A percentile compares a stretch with the other conserved stretches of the same genome.
Conservation (phyloP, 2,113 vertebrate genomes). For the Protobothrops mucrosquamatus region DNA sequence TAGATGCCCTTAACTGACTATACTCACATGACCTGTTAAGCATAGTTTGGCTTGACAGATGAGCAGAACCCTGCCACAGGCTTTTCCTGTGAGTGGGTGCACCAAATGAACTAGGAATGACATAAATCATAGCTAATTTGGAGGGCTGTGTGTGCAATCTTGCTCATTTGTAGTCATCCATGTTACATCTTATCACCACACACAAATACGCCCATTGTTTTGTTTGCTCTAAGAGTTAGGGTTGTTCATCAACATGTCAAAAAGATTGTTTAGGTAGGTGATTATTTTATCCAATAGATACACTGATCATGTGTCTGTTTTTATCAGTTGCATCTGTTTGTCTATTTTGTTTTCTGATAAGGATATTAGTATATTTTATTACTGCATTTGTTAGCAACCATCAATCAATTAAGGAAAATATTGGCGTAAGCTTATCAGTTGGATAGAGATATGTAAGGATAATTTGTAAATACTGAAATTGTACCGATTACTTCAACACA, state of each 20-base stretch:
- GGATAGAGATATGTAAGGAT: not conserved
- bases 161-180: not conserved
- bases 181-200: not conserved
- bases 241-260: not conserved
- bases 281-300: not conserved
- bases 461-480: not conserved
- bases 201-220: not conserved
- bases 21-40: not conserved
- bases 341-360: not conserved
- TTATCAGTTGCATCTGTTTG: not conserved
- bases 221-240: not conserved
- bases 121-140: not conserved
- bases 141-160: not conserved
- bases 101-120: not conserved
- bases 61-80: not conserved
- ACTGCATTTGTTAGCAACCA: not conserved
- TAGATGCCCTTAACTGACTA: not conserved
- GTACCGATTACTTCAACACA: not conserved
- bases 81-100: not conserved
- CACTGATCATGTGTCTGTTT: not conserved
- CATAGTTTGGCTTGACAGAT: not conserved
- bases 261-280: not conserved
- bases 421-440: not conserved
- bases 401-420: not conserved
- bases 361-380: not conserved